These are phyloP conservation scores for Caracal caracal DNA, from an alignment of 2,113 vertebrate species.

Conservation along the genomic window DNA sequence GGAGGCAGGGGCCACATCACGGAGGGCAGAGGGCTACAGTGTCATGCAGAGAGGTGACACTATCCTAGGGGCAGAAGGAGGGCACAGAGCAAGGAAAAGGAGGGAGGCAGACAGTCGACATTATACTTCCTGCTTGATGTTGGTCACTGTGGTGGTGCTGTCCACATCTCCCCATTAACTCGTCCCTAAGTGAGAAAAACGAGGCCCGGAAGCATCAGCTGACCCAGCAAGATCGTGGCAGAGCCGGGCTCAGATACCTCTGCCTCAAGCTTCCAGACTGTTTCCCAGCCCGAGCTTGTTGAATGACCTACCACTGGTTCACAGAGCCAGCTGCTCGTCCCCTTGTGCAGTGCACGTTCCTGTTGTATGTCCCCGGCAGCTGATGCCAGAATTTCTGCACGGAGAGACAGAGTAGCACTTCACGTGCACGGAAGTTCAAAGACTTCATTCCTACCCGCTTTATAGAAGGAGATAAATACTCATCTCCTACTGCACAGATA, in stretches of 20 bases:
- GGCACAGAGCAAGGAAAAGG: no score
- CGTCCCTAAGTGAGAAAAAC: not conserved
- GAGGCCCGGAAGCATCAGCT: not conserved
- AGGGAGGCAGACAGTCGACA: rapidly evolving
- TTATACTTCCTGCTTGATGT: rapidly evolving
- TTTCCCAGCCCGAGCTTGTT: not conserved
- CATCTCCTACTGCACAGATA: not conserved
- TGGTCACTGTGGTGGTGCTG: not conserved
- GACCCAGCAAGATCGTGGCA: not conserved
- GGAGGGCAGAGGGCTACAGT: no score
- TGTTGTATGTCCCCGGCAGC: no score
- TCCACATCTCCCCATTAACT: not conserved
- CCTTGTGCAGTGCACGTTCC: not conserved
- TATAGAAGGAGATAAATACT: not conserved
- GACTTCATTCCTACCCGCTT: not conserved
- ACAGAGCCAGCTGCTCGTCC: rapidly evolving
- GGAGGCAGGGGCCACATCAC: not conserved
- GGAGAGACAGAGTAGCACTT: not conserved
- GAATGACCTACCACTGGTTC: rapidly evolving
- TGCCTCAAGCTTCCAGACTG: not conserved
- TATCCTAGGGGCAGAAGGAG: not conserved
- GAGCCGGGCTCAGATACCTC: not conserved
- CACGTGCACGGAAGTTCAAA: not conserved
- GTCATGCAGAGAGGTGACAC: not conserved
- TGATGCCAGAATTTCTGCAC: not conserved